Base-by-base conservation (phyloP, 2,113 vertebrate genomes). In the Ivindomyrus marchei region DNA sequence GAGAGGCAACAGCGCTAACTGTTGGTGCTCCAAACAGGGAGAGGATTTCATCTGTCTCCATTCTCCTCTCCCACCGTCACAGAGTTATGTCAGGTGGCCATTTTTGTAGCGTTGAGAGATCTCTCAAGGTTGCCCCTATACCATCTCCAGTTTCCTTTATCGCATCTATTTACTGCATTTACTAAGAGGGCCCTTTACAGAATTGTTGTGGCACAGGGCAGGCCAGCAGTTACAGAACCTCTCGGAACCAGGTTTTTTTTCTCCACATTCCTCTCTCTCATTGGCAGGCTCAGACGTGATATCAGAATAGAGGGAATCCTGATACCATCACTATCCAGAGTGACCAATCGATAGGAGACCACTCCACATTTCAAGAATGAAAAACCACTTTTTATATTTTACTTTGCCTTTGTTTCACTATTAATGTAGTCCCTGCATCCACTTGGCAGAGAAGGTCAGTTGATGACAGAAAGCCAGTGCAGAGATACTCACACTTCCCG, bases 401-500 rank as follows among this genome's bases (percentile, higher is more conserved):
- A 66, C 21, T 66, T 27, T 10, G 13, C 15, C 70, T 39, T 15
- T 13, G n/a, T 80, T 80, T 80, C 31, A 39, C 74, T 19, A 19
- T 19, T 42, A 19, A 80, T 42, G 36, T 17, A 80, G 1, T 42
- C 10, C 9, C 66, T 74, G 31, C 27, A 27, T 74, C 10, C 9
- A 15, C 66, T 36, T 4, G 10, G 10, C 66, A 74, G n/a, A 74
- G n/a, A 15, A 74, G 31, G 66, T 74, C 9, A 74, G 8, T 8
- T 31, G 13, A 80, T 80, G 36, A 80, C 36, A 80, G 74, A 42
- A 42, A 2, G 74, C 74, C 36, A 36, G 15, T 19, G 74, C 47
- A 90, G 17, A 88, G 88, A 91, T 90, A 98, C 98, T 98, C 97
- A 99, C 98, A 92, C 97, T 98, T 95, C 97, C 98, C 93, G 97